A percentile compares a stretch with the other conserved stretches of the same genome.
phyloP scores from a whole-genome alignment of 2,888 invertebrate species.

The Eupithecia subfuscata region DNA sequence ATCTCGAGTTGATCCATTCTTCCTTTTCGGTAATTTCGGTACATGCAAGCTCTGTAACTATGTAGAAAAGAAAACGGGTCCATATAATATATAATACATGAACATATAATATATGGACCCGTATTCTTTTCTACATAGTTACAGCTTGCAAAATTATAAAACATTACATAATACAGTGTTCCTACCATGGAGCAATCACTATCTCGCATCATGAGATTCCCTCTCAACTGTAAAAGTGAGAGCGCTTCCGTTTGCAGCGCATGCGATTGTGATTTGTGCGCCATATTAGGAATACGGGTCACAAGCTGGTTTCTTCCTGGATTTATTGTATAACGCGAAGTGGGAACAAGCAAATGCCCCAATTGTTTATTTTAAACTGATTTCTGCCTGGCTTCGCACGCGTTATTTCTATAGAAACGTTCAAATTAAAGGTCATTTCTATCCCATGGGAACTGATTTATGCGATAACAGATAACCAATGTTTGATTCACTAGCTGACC shows the following conservation, averaged over 20 bases:
- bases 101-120: background rate
- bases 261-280: conserved; percentile 34
- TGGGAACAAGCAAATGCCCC: background rate
- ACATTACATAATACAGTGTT: conserved; percentile 8
- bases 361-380: background rate
- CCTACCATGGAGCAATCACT: conserved; percentile 29
- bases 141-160: background rate
- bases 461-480: background rate
- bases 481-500: too few relatives aligned
- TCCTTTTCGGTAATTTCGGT: background rate
- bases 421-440: background rate
- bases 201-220: conserved; percentile 59
- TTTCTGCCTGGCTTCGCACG: background rate
- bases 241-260: conserved; percentile 47
- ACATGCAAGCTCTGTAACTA: too few relatives aligned
- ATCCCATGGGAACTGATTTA: background rate
- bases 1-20: background rate
- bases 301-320: conserved; percentile 3
- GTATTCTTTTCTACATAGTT: background rate
- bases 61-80: too few relatives aligned
- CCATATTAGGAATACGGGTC: conserved; percentile 30
- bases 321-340: background rate
- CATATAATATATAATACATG: too few relatives aligned
- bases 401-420: background rate
- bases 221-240: conserved; percentile 69